Evolutionary conservation across 2,797 vertebrate genomes (phyloP), one percentile per base, ranked within the genome.

Genomic region (Helostoma temminkii): DNA sequence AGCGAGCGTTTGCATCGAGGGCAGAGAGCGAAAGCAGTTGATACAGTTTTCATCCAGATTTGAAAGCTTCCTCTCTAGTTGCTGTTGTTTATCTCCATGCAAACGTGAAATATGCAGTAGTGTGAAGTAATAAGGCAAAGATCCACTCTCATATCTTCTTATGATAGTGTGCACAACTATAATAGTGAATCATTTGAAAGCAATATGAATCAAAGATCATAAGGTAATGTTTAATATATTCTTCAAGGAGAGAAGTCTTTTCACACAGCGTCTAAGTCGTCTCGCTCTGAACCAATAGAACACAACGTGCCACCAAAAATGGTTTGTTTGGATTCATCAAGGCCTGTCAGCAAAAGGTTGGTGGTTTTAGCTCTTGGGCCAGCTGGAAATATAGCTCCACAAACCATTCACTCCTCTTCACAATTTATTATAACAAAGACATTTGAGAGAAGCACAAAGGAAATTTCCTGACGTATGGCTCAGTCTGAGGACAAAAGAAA

Each of bases 1-100:
- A 87, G 86, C 57, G 52, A 66, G 72, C 22, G 12, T 61, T 55
- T 64, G 75, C 81, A 74, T 63, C 22, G 48, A 83, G 77, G 78
- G 67, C 71, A 66, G 60, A 57, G 71, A 73, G 69, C 43, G 41
- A 74, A 47, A 80, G 68, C 66, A 32, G 43, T 73, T 67, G 30
- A 30, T 60, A 78, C 43, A 49, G 56, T 9, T 70, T 83, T 72
- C 62, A 65, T 42, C 59, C 64, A 67, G 61, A 73, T 69, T 42
- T 69, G 21, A 73, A 82, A 71, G 42, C 78, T 83, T 78, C 57
- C 64, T 80, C 54, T 71, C 53, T 57, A 25, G 41, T 71, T 59
- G 65, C 55, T 52, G 25, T 61, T 74, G 67, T 83, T 86, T 63
- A 81, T 82, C 61, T 64, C 68, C 54, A 66, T 68, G 73, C 63